A percentile compares a stretch with the other conserved stretches of the same genome.
Conservation (phyloP, 1,140 invertebrate genomes). For the Pogonus chalceus region DNA sequence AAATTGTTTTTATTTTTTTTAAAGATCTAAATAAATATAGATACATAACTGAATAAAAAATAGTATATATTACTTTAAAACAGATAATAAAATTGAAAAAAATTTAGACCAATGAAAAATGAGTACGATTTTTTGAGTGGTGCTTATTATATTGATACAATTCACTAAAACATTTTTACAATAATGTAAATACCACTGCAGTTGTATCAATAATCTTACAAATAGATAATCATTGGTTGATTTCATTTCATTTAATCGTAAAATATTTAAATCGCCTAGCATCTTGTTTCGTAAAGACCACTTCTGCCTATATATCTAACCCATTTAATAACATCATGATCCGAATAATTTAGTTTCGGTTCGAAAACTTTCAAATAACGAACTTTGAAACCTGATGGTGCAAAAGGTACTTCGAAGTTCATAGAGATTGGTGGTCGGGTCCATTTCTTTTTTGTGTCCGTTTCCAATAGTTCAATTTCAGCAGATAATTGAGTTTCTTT, state of each 20-base stretch:
- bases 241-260: slow-evolving; percentile 44
- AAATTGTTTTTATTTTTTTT: no score
- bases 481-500: slow-evolving; percentile 99
- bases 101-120: no score
- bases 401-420: slow-evolving; percentile 98
- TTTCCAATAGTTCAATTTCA: slow-evolving; percentile 98
- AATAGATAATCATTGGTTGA: background rate
- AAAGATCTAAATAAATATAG: no score
- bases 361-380: slow-evolving; percentile 99
- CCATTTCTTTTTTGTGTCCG: slow-evolving; percentile 99
- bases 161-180: background rate
- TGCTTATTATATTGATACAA: background rate
- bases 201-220: no score
- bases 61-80: no score
- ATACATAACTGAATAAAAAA: no score
- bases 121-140: no score
- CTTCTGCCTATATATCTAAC: slow-evolving; percentile 98
- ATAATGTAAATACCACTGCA: background rate
- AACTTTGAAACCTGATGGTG: slow-evolving; percentile 98
- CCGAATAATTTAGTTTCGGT: slow-evolving; percentile 98
- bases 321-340: slow-evolving; percentile 99
- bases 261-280: no score
- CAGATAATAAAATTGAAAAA: no score
- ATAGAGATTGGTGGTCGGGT: slow-evolving; percentile 99
- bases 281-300: slow-evolving; percentile 98